Percentiles rank a stretch among this genome's conserved stretches.
Conservation (phyloP, 2,888 invertebrate species). For the Drosophila meridionalis region DNA sequence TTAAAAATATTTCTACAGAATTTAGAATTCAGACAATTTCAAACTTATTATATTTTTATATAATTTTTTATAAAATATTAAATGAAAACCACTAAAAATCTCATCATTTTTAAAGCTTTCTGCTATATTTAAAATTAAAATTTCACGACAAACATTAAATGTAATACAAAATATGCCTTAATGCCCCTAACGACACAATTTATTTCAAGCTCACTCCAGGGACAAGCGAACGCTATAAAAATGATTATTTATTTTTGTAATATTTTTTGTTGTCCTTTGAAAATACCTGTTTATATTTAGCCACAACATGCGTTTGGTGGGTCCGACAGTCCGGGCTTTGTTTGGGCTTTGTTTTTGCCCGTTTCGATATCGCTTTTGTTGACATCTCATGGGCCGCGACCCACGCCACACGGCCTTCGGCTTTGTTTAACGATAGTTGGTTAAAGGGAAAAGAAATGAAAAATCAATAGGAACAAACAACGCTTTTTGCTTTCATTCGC, state of each 20-base stretch:
- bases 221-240: slow-evolving; percentile 8
- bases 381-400: slow-evolving; percentile 41
- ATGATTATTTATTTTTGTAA: not conserved
- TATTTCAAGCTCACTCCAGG: slow-evolving; percentile 1
- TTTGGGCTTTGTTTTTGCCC: not conserved
- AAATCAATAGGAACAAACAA: slow-evolving; percentile 64
- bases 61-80: no score
- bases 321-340: not conserved
- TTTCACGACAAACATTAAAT: not conserved
- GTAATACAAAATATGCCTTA: not conserved
- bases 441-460: slow-evolving; percentile 17
- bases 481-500: slow-evolving; percentile 46
- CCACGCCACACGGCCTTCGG: slow-evolving; percentile 22
- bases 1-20: no score
- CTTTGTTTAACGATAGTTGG: slow-evolving; percentile 10
- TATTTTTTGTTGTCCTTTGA: slow-evolving; percentile 1
- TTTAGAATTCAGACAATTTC: no score
- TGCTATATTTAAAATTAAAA: not conserved
- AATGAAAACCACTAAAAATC: not conserved
- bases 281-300: slow-evolving; percentile 49
- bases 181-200: no score
- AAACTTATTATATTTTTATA: no score
- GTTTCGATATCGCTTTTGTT: slow-evolving; percentile 5
- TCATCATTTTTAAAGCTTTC: not conserved
- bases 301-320: slow-evolving; percentile 23